Evolutionary conservation across 2,797 vertebrate genomes (phyloP), one percentile per base, ranked within the genome.

Genomic region (Telmatherina bonti): DNA sequence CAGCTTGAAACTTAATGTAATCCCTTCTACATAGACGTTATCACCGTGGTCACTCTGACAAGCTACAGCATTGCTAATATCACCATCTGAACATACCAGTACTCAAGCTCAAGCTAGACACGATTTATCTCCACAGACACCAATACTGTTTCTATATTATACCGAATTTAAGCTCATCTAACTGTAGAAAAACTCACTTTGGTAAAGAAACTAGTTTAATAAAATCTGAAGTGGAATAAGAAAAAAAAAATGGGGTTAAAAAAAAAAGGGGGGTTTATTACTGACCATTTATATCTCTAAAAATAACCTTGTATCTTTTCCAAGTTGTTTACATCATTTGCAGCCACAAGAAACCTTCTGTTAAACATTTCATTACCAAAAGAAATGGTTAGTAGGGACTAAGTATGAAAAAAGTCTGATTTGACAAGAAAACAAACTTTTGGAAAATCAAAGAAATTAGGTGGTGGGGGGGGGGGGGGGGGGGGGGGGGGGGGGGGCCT

Each of bases 381-480:
- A 67, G 22, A 61, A 31, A 49, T 59, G 10, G n/a, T 47, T 63
- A 68, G 41, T 13, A 26, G 24, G 56, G 51, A 6, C 35, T 4
- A 36, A 13, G 29, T 47, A 63, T 22, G 68, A 51, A 45, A 65
- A 65, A 72, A 33, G 33, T 62, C 55, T 67, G 57, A 62, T 76
- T 64, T 76, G 74, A 75, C 55, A 29, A 78, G 66, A 73, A 72
- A 69, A 49, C 52, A 76, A 88, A 71, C 51, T 77, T 82, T 66
- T 72, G 71, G 57, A 71, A 87, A 85, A 22, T 73, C 83, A 31
- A 64, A 67, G 35, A 49, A 85, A 69, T 88, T 92, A 92, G 79
- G 88, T 87, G 80, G 90, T 85, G 90, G 87, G 86, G 89, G 84
- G 72, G 66, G 72, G 87, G 62, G 60, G 57, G 62, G 88, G 87